phyloP scores from a whole-genome alignment of 2,113 vertebrate genomes.

The Seriola rivoliana region DNA sequence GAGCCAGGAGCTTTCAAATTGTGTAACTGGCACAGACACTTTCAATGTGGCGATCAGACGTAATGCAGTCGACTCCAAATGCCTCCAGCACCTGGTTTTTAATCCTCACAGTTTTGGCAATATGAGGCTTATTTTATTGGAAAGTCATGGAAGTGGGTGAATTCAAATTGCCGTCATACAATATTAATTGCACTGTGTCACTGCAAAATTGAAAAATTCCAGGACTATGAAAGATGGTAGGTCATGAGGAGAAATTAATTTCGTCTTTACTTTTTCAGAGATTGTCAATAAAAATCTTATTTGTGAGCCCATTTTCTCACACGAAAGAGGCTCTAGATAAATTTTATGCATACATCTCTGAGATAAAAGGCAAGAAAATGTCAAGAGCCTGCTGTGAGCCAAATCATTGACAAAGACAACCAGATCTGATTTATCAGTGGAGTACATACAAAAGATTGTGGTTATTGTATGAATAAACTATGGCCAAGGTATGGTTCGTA shows the following conservation, averaged over 20 bases:
- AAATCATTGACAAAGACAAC: neutral
- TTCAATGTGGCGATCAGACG: slow-evolving; percentile 49
- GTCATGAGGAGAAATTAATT: slow-evolving; percentile 22
- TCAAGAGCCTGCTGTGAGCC: neutral
- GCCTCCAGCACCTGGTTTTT: slow-evolving; percentile 57
- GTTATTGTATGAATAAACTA: too few species aligned
- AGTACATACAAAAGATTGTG: neutral
- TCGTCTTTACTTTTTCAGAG: neutral
- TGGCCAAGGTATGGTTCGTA: too few species aligned
- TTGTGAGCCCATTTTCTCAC: neutral
- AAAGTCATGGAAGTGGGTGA: slow-evolving; percentile 28
- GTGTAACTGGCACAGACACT: slow-evolving; percentile 29
- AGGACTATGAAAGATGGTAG: slow-evolving; percentile 4
- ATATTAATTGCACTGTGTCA: slow-evolving; percentile 56
- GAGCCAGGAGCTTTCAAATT: slow-evolving; percentile 35
- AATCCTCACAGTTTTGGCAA: slow-evolving; percentile 56
- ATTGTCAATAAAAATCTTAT: neutral
- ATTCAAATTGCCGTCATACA: slow-evolving; percentile 62
- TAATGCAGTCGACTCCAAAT: slow-evolving; percentile 18
- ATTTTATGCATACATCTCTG: neutral
- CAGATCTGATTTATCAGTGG: neutral
- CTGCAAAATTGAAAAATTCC: slow-evolving; percentile 33
- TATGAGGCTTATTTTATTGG: slow-evolving; percentile 56
- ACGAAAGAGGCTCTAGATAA: neutral
- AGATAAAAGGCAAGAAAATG: neutral